phyloP scores from a whole-genome alignment of 2,888 invertebrate genomes.

The Prosapia bicincta region DNA sequence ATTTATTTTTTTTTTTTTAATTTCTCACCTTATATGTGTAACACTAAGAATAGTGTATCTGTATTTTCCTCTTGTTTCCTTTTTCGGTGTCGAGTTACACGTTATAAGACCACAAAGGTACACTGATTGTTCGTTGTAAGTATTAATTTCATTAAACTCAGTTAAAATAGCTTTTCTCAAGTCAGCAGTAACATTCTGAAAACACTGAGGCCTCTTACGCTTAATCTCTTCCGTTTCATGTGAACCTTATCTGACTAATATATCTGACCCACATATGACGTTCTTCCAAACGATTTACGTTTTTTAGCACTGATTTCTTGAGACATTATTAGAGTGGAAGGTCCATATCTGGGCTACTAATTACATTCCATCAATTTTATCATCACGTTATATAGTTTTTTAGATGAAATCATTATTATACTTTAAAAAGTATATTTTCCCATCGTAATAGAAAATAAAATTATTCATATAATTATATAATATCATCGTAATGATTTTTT shows the following conservation, averaged over 20 bases:
- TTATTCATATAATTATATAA: too few species aligned
- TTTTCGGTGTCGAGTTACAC: constrained; percentile 5
- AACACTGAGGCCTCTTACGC: constrained; percentile 3
- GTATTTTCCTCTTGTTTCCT: constrained; percentile 4
- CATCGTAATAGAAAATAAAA: too few species aligned
- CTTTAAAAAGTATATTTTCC: too few species aligned
- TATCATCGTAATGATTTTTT: too few species aligned
- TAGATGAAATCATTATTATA: too few species aligned
- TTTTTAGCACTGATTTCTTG: not conserved
- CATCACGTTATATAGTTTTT: too few species aligned
- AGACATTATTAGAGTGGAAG: too few species aligned
- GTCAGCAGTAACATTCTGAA: not conserved
- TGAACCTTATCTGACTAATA: constrained; percentile 6
- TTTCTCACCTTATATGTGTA: constrained; percentile 1
- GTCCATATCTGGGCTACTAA: too few species aligned
- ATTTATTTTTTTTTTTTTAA: constrained; percentile 2
- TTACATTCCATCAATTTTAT: too few species aligned
- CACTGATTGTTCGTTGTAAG: constrained; percentile 10
- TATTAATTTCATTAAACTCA: not conserved
- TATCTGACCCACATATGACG: constrained; percentile 5
- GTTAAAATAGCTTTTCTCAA: not conserved
- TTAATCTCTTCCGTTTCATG: constrained; percentile 6
- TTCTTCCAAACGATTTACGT: constrained; percentile 6
- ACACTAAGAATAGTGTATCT: not conserved
- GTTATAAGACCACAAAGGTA: constrained; percentile 1